Percentiles rank a stretch among this genome's conserved stretches.
Conservation (phyloP, 1,140 invertebrate species). For the Platyscapa corneri region DNA sequence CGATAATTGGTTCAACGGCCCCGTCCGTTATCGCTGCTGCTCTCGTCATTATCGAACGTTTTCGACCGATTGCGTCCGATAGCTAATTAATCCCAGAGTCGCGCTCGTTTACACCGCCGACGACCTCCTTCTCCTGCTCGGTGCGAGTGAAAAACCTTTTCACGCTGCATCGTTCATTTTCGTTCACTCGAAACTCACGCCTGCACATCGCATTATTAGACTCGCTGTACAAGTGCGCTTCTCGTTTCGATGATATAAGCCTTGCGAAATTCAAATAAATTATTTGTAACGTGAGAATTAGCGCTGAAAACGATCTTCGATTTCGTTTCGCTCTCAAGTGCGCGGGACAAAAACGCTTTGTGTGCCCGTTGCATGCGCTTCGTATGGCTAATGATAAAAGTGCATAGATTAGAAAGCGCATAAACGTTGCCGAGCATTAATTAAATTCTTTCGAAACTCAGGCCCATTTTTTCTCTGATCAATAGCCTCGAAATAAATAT, state of each 20-base stretch:
- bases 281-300: background rate
- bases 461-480: constrained; percentile 32
- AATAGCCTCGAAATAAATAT: constrained; percentile 19
- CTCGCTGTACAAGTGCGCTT: background rate
- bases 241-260: too few species aligned
- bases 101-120: too few species aligned
- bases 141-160: background rate
- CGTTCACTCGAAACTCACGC: background rate
- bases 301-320: background rate
- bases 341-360: constrained; percentile 22
- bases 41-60: too few species aligned
- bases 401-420: constrained; percentile 50
- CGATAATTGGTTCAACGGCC: too few species aligned
- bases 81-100: too few species aligned
- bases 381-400: constrained; percentile 31
- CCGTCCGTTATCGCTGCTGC: too few species aligned
- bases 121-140: constrained; percentile 38
- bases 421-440: constrained; percentile 32
- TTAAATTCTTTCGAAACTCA: constrained; percentile 44
- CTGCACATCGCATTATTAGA: too few species aligned
- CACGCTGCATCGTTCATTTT: constrained; percentile 20
- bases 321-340: background rate
- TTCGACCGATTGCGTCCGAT: too few species aligned
- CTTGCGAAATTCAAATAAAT: background rate
- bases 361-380: constrained; percentile 24